Evolutionary conservation across 2,797 vertebrate genomes (phyloP).

Genomic region (Cyprinodon diabolis): DNA sequence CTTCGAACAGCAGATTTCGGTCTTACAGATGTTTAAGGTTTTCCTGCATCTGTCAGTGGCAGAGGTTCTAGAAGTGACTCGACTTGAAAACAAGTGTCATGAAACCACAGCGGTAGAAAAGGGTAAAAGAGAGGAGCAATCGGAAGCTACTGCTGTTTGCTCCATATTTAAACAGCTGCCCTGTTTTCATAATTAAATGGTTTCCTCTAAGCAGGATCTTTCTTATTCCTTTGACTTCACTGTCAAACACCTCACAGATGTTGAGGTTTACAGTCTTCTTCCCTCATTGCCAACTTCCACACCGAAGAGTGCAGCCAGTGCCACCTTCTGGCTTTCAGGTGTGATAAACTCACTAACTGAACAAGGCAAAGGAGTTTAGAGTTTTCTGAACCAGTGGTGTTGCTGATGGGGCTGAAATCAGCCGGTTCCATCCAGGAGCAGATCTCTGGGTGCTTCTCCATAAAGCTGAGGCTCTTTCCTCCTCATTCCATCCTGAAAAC

Average conservation of each 20-base stretch:
- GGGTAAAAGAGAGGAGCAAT: too few species aligned
- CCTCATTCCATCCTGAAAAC: constrained; percentile 3
- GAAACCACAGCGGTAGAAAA: too few species aligned
- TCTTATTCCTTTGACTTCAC: neutral
- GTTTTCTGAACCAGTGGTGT: neutral
- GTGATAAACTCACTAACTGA: neutral
- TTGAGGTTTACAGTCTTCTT: neutral
- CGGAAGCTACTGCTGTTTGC: too few species aligned
- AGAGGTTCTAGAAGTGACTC: too few species aligned
- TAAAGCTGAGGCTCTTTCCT: neutral
- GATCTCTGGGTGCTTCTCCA: neutral
- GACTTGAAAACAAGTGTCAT: too few species aligned
- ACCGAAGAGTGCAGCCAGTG: neutral
- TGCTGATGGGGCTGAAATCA: neutral
- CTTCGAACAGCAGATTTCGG: too few species aligned
- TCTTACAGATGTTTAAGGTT: too few species aligned
- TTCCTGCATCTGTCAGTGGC: too few species aligned
- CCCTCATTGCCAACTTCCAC: neutral
- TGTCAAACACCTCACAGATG: neutral
- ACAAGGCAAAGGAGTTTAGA: neutral
- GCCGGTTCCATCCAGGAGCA: neutral
- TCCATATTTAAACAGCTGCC: neutral
- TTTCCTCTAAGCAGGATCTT: neutral
- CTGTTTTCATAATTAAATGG: neutral
- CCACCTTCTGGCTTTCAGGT: neutral